phyloP scores from a whole-genome alignment of 1,140 invertebrate species.

The Heliothis virescens region DNA sequence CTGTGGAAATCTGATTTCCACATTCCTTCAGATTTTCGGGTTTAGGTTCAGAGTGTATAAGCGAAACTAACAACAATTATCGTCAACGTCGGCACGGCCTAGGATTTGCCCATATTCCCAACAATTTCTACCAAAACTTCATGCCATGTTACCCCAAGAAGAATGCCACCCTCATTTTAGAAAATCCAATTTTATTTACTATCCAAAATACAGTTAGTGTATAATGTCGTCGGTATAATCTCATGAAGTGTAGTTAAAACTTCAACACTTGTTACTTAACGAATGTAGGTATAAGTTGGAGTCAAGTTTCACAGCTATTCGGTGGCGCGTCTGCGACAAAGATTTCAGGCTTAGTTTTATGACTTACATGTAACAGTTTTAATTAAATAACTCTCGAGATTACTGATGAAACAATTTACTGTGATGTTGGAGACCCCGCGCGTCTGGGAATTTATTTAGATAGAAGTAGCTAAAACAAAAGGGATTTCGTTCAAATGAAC shows the following conservation, averaged over 20 bases:
- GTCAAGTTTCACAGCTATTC: slow-evolving; percentile 58
- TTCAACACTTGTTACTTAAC: slow-evolving; percentile 59
- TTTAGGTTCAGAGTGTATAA: no score
- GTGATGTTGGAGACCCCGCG: slow-evolving; percentile 3
- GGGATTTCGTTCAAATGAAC: slow-evolving; percentile 19
- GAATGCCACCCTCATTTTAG: not conserved
- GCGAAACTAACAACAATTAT: no score
- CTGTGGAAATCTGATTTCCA: no score
- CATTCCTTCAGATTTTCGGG: no score
- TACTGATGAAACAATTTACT: slow-evolving; percentile 59
- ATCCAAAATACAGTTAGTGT: slow-evolving; percentile 27
- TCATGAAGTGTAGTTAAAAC: slow-evolving; percentile 58
- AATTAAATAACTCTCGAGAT: slow-evolving; percentile 64
- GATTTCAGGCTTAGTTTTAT: slow-evolving; percentile 65
- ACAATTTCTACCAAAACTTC: no score
- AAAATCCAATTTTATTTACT: slow-evolving; percentile 25
- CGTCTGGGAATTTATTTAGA: slow-evolving; percentile 18
- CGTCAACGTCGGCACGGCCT: not conserved
- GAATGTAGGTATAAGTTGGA: slow-evolving; percentile 54
- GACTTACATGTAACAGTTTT: slow-evolving; percentile 59
- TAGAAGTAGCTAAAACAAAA: not conserved
- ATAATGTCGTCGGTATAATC: slow-evolving; percentile 51
- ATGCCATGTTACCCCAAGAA: no score
- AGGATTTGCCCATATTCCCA: not conserved
- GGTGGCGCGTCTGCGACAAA: slow-evolving; percentile 58